phyloP scores from a whole-genome alignment of 1,140 invertebrate genomes.

The Drosophila ogumai region DNA sequence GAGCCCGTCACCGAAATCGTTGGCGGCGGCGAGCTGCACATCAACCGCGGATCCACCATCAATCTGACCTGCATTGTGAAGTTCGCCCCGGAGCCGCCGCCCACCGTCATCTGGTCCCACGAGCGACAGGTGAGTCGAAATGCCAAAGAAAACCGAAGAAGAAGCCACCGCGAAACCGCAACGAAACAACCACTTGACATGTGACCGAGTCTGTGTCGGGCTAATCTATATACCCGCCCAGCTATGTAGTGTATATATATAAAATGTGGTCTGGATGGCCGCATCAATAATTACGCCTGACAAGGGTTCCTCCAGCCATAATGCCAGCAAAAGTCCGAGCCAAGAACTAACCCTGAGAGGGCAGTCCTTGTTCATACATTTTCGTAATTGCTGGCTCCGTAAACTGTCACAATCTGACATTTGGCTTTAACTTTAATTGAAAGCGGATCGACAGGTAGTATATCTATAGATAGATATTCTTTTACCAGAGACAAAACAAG shows the following conservation, averaged over 20 bases:
- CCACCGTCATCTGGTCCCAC: conserved; percentile 92
- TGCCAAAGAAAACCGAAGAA: neutral
- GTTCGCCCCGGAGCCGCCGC: conserved; percentile 92
- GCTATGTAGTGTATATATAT: neutral
- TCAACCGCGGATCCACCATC: conserved; percentile 94
- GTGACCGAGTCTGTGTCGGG: neutral
- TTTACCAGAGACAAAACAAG: too few relatives aligned
- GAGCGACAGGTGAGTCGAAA: conserved; percentile 89
- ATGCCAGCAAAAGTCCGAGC: neutral
- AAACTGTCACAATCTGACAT: conserved; percentile 8
- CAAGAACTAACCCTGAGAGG: neutral
- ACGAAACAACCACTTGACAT: conserved; percentile 31
- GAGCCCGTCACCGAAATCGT: conserved; percentile 93
- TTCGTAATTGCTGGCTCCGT: neutral
- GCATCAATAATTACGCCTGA: conserved; percentile 59
- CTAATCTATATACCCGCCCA: neutral
- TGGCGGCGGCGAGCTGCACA: conserved; percentile 92
- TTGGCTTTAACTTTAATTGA: neutral
- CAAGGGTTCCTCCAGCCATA: conserved; percentile 45
- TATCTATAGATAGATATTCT: neutral
- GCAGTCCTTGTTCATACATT: neutral
- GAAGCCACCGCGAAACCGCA: conserved; percentile 1
- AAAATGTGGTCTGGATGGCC: neutral
- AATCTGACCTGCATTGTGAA: conserved; percentile 94
- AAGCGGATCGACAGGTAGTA: neutral